A percentile compares a stretch with the other conserved stretches of the same genome.
Conservation (phyloP, 2,113 vertebrate species). For the Vidua chalybeata region DNA sequence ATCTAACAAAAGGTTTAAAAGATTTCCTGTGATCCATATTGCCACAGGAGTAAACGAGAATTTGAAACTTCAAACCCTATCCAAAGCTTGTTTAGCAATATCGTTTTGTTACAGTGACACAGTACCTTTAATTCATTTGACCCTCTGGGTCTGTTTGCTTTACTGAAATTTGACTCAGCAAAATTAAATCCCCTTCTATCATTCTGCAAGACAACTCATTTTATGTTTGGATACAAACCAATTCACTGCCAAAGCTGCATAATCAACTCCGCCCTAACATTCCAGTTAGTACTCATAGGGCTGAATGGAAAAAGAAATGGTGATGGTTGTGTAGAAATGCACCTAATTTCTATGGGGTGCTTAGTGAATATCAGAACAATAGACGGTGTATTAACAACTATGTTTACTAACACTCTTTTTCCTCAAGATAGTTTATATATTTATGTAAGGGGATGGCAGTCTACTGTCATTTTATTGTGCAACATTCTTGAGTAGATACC, state of each 20-base stretch:
- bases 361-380: not conserved
- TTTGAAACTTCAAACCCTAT: not conserved
- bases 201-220: not conserved
- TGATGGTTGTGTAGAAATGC: not conserved
- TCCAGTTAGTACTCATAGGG: not conserved
- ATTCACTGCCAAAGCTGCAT: not conserved
- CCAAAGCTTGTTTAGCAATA: not conserved
- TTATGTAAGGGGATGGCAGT: not conserved
- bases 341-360: not conserved
- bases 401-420: not conserved
- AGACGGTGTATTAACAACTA: not conserved
- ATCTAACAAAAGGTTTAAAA: not conserved
- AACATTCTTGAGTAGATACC: not conserved
- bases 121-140: not conserved
- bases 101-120: not conserved
- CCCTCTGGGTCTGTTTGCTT: not conserved
- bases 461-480: not conserved
- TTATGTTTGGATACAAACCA: slow-evolving; percentile 10
- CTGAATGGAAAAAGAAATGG: not conserved
- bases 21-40: not conserved
- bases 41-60: not conserved
- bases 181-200: slow-evolving; percentile 14
- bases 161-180: slow-evolving; percentile 21
- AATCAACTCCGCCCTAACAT: not conserved
- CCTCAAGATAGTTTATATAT: not conserved